A percentile compares a stretch with the other conserved stretches of the same genome.
Evolutionary conservation across 1,140 invertebrate species (phyloP).

Genomic region (Drosophila punjabiensis): DNA sequence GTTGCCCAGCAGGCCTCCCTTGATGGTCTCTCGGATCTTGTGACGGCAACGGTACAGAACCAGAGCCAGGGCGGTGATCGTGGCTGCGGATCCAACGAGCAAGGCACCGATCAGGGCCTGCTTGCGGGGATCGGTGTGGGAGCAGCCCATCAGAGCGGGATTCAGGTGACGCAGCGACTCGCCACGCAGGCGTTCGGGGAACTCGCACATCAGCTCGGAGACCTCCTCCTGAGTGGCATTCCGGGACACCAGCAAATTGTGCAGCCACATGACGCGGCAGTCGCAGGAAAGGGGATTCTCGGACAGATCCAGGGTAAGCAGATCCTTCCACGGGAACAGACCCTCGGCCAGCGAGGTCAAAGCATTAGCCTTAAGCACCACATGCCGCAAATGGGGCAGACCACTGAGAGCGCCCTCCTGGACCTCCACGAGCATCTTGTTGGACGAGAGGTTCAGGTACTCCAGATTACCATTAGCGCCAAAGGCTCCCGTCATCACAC

Average conservation of each 20-base stretch:
- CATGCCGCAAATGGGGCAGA: slow-evolving; percentile 91
- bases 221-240: slow-evolving; percentile 88
- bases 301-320: slow-evolving; percentile 91
- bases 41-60: slow-evolving; percentile 92
- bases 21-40: slow-evolving; percentile 92
- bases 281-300: slow-evolving; percentile 93
- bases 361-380: slow-evolving; percentile 92
- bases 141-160: slow-evolving; percentile 92
- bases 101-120: slow-evolving; percentile 92
- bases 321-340: slow-evolving; percentile 91
- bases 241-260: slow-evolving; percentile 90
- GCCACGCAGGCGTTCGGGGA: slow-evolving; percentile 90
- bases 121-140: slow-evolving; percentile 90
- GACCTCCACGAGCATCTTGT: slow-evolving; percentile 90
- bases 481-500: slow-evolving; percentile 91
- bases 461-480: slow-evolving; percentile 93
- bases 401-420: slow-evolving; percentile 92
- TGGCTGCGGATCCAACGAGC: slow-evolving; percentile 89
- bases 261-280: slow-evolving; percentile 92
- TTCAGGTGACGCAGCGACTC: slow-evolving; percentile 89
- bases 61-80: slow-evolving; percentile 89
- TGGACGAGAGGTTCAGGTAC: slow-evolving; percentile 91
- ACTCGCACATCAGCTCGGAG: slow-evolving; percentile 89
- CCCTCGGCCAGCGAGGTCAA: slow-evolving; percentile 91
- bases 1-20: slow-evolving; percentile 92